Evolutionary conservation across 2,113 vertebrate species (phyloP).

Genomic region (Colistium nudipinnis): DNA sequence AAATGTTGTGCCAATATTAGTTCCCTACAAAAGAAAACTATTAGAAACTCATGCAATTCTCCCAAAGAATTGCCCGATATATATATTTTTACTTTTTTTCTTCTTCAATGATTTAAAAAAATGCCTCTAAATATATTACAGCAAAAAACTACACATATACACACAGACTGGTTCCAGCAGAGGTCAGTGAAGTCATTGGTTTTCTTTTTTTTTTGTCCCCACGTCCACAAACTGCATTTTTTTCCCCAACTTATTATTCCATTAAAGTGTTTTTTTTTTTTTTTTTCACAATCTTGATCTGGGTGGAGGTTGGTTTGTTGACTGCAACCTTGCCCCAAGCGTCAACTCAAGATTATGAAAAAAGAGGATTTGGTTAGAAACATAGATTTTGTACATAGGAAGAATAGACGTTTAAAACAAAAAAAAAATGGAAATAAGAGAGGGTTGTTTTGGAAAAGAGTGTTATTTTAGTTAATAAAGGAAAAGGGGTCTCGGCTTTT

Average conservation of each 20-base stretch:
- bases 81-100: slow-evolving; percentile 49
- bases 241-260: slow-evolving; percentile 12
- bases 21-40: slow-evolving; percentile 73
- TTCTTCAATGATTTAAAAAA: slow-evolving; percentile 72
- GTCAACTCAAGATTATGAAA: slow-evolving; percentile 30
- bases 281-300: slow-evolving; percentile 23
- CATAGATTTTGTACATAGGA: not conserved
- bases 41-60: slow-evolving; percentile 82
- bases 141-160: slow-evolving; percentile 82
- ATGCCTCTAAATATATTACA: slow-evolving; percentile 84
- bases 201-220: not conserved
- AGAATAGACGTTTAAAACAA: not conserved
- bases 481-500: slow-evolving; percentile 25
- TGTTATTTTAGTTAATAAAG: slow-evolving; percentile 48
- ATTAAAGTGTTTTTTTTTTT: not conserved
- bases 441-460: slow-evolving; percentile 22
- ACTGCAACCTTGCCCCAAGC: not conserved
- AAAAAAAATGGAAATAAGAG: not conserved
- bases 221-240: slow-evolving; percentile 33
- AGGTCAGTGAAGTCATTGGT: slow-evolving; percentile 61
- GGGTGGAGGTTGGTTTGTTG: slow-evolving; percentile 5
- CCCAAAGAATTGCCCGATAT: slow-evolving; percentile 79
- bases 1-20: slow-evolving; percentile 62
- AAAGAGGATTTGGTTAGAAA: not conserved
- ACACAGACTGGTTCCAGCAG: slow-evolving; percentile 75